Evolutionary conservation across 2,113 vertebrate species (phyloP).

Genomic region (Egretta garzetta): DNA sequence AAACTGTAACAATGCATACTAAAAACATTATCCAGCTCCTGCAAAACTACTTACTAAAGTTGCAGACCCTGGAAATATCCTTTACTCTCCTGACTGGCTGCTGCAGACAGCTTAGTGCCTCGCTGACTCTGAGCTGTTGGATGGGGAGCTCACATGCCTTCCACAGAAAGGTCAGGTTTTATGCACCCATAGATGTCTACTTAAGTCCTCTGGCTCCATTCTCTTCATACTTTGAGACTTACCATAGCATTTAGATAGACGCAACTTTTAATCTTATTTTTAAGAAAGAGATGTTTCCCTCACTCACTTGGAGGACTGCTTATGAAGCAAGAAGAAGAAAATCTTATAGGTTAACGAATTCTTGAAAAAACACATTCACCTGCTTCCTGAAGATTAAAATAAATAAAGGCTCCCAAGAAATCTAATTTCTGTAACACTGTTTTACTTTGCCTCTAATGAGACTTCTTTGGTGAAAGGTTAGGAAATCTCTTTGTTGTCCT

Average conservation of each 20-base stretch:
- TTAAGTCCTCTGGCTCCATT: not conserved
- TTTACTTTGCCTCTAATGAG: not conserved
- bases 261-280: not conserved
- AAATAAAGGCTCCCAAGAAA: not conserved
- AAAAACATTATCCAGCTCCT: not conserved
- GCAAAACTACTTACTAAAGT: constrained; percentile 13
- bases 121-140: accelerated
- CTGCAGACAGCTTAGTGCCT: not conserved
- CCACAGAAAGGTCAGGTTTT: not conserved
- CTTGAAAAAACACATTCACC: not conserved
- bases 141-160: not conserved
- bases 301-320: not conserved
- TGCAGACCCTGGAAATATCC: not conserved
- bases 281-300: constrained; percentile 9
- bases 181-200: not conserved
- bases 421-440: not conserved
- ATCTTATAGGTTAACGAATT: not conserved
- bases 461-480: not conserved
- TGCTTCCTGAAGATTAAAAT: not conserved
- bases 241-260: not conserved
- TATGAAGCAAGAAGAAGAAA: not conserved
- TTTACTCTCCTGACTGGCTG: not conserved
- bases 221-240: not conserved
- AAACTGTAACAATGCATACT: not conserved
- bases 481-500: not conserved